phyloP scores from a whole-genome alignment of 2,113 vertebrate species.

The Dendrocopos noguchii region DNA sequence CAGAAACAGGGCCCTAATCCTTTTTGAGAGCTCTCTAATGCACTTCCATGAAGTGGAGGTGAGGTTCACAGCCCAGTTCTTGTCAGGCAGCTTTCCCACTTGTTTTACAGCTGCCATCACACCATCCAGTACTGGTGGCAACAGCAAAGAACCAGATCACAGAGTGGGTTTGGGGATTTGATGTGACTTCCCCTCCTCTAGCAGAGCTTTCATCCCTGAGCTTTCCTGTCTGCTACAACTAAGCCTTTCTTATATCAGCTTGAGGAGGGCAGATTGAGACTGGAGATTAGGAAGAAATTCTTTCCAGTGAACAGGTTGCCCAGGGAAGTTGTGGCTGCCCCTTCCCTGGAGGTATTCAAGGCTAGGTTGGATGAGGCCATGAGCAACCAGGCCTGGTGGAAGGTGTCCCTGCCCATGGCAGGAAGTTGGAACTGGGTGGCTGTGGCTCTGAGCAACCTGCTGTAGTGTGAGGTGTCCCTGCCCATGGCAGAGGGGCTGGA shows the following conservation, averaged over 20 bases:
- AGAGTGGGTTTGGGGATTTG: not conserved
- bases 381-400: no score
- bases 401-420: no score
- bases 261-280: no score
- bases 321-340: no score
- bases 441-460: no score
- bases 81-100: not conserved
- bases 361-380: no score
- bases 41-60: not conserved
- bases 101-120: not conserved
- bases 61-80: not conserved
- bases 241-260: not conserved
- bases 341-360: no score
- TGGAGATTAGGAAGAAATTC: no score
- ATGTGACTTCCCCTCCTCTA: not conserved
- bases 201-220: not conserved
- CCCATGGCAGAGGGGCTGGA: no score
- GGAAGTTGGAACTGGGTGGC: no score
- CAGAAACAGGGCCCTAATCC: rapidly evolving
- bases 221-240: not conserved
- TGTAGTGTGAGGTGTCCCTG: no score
- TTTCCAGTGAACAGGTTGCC: no score
- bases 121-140: not conserved
- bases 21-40: not conserved
- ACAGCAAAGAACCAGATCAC: not conserved